Evolutionary conservation across 2,797 vertebrate species (phyloP).

Genomic region (Argyrosomus regius): DNA sequence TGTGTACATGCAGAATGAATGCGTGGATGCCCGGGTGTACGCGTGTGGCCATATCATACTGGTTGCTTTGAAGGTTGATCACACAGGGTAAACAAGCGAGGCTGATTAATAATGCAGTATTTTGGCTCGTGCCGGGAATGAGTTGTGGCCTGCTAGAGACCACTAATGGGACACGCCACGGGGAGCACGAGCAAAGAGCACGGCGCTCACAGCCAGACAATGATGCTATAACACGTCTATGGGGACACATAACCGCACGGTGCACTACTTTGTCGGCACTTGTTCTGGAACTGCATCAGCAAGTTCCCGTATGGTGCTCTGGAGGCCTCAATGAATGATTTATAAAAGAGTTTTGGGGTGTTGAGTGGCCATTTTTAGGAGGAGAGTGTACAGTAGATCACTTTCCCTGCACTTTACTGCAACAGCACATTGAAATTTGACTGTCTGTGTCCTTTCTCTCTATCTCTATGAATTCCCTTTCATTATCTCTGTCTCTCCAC

Average conservation of each 20-base stretch:
- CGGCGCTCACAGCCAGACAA: slow-evolving; percentile 66
- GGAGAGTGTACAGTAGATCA: slow-evolving; percentile 53
- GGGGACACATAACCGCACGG: slow-evolving; percentile 68
- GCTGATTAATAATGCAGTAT: slow-evolving; percentile 83
- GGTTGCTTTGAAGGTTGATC: slow-evolving; percentile 76
- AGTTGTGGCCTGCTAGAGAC: slow-evolving; percentile 67
- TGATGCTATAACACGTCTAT: slow-evolving; percentile 69
- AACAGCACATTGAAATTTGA: slow-evolving; percentile 27
- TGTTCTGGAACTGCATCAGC: slow-evolving; percentile 70
- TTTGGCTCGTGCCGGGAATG: slow-evolving; percentile 63
- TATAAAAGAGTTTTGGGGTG: slow-evolving; percentile 65
- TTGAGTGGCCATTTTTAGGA: slow-evolving; percentile 71
- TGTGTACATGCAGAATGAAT: slow-evolving; percentile 16
- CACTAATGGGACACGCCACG: slow-evolving; percentile 66
- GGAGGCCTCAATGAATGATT: slow-evolving; percentile 73
- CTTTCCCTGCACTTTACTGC: slow-evolving; percentile 60
- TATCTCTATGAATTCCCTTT: slow-evolving; percentile 24
- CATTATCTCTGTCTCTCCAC: slow-evolving; percentile 34
- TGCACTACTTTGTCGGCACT: slow-evolving; percentile 72
- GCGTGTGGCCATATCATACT: slow-evolving; percentile 68
- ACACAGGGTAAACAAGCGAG: slow-evolving; percentile 79
- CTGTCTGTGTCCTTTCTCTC: slow-evolving; percentile 19
- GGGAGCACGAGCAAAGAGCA: slow-evolving; percentile 63
- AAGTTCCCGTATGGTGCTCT: slow-evolving; percentile 67
- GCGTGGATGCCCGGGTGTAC: slow-evolving; percentile 21